A percentile compares a stretch with the other conserved stretches of the same genome.
Evolutionary conservation across 2,888 invertebrate species (phyloP).

Genomic region (Drosophila sordidula): DNA sequence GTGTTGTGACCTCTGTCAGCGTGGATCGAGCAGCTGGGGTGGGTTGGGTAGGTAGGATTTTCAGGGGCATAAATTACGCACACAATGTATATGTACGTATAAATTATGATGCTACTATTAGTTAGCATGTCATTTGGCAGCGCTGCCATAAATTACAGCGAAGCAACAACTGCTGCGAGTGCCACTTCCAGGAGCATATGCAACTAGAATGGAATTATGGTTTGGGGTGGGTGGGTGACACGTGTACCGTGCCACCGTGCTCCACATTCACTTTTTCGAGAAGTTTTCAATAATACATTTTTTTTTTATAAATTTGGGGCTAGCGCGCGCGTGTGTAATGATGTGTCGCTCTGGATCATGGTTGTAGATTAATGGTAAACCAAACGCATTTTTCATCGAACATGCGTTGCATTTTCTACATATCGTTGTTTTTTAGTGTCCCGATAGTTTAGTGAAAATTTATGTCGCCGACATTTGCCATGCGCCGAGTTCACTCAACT

Average conservation of each 20-base stretch:
- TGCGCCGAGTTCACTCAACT: slow-evolving; percentile 72
- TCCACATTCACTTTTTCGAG: slow-evolving; percentile 44
- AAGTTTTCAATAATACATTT: slow-evolving; percentile 79
- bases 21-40: no score
- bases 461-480: slow-evolving; percentile 54
- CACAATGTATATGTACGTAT: slow-evolving; percentile 70
- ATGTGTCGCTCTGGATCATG: slow-evolving; percentile 81
- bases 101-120: slow-evolving; percentile 83
- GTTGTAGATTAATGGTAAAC: slow-evolving; percentile 82
- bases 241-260: slow-evolving; percentile 31
- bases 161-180: slow-evolving; percentile 63
- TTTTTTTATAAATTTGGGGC: slow-evolving; percentile 61
- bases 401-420: slow-evolving; percentile 56
- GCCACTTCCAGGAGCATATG: slow-evolving; percentile 26
- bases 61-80: slow-evolving; percentile 68
- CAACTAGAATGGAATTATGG: slow-evolving; percentile 24
- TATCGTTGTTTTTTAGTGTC: slow-evolving; percentile 25
- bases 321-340: slow-evolving; percentile 80
- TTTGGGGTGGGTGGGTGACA: slow-evolving; percentile 10
- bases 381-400: slow-evolving; percentile 78
- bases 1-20: slow-evolving; percentile 78
- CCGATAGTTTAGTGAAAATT: slow-evolving; percentile 31
- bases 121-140: slow-evolving; percentile 81
- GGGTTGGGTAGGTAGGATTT: slow-evolving; percentile 1
- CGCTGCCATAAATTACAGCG: slow-evolving; percentile 80